These are phyloP conservation scores for Vireo griseus DNA, from an alignment of 2,797 vertebrate genomes.

Conservation along the genomic window DNA sequence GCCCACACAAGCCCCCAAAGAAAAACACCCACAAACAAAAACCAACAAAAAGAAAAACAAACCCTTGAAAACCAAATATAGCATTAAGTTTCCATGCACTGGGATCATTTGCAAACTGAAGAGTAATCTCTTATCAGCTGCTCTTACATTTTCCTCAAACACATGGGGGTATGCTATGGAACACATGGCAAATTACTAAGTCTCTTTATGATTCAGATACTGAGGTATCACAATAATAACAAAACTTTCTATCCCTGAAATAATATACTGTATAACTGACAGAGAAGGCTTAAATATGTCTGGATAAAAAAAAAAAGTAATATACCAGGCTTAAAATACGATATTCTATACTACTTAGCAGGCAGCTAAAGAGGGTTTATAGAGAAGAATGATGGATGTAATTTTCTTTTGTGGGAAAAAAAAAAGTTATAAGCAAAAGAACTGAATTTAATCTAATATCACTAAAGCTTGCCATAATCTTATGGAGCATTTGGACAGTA, in stretches of 20 bases:
- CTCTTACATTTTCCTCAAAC: neutral
- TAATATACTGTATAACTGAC: slow-evolving; percentile 32
- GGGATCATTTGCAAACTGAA: neutral
- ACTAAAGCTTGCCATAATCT: slow-evolving; percentile 84
- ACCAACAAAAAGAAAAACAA: neutral
- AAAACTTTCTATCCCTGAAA: slow-evolving; percentile 23
- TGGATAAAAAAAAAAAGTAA: slow-evolving; percentile 48
- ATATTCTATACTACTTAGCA: slow-evolving; percentile 68
- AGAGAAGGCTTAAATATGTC: slow-evolving; percentile 58
- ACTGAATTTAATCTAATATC: slow-evolving; percentile 92
- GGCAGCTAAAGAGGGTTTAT: slow-evolving; percentile 78
- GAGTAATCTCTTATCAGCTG: neutral
- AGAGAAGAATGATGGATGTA: slow-evolving; percentile 79
- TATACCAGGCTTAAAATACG: slow-evolving; percentile 64
- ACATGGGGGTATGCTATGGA: neutral
- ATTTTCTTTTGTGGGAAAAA: slow-evolving; percentile 75
- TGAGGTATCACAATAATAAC: neutral
- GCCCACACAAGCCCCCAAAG: fast-evolving
- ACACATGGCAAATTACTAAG: neutral
- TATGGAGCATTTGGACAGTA: slow-evolving; percentile 76
- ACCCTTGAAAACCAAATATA: neutral
- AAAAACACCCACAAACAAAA: neutral
- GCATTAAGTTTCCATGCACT: neutral
- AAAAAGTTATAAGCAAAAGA: slow-evolving; percentile 83
- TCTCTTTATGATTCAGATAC: neutral